Evolutionary conservation across 64 coral and sea anemone genomes (phyloP).

Genomic region (Catalaphyllia jardinei): DNA sequence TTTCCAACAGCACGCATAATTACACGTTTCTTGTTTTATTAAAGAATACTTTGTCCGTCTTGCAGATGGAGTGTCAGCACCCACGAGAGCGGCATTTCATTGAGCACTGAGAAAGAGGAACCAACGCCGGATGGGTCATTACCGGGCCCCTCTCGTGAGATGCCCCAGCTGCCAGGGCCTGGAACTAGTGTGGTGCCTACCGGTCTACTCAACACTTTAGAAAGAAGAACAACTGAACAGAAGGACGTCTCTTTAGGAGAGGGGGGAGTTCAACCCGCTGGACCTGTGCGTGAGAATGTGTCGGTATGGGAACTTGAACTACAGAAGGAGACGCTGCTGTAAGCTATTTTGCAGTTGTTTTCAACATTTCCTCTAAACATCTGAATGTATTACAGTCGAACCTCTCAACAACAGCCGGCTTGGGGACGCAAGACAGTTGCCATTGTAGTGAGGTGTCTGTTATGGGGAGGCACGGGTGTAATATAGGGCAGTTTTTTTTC

Average conservation of each 20-base stretch:
- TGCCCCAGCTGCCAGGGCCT: not conserved
- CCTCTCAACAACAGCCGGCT: too few species aligned
- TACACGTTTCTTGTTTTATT: too few species aligned
- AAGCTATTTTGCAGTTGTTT: not conserved
- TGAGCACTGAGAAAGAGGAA: not conserved
- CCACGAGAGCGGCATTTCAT: not conserved
- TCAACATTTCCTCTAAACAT: too few species aligned
- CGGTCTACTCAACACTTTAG: not conserved
- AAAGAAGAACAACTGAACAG: not conserved
- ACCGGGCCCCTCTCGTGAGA: not conserved
- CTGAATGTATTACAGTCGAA: too few species aligned
- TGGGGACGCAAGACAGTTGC: too few species aligned
- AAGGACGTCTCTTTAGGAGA: not conserved
- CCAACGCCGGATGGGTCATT: not conserved
- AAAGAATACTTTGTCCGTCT: not conserved
- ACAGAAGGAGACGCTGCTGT: constrained; percentile 40
- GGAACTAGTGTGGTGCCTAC: not conserved
- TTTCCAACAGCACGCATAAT: too few species aligned
- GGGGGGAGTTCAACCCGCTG: not conserved
- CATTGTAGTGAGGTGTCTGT: too few species aligned
- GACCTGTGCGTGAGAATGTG: not conserved
- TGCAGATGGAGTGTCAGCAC: constrained; percentile 1
- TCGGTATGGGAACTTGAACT: constrained; percentile 24
- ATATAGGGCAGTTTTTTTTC: too few species aligned
- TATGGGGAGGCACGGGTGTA: too few species aligned